Evolutionary conservation across 1,140 invertebrate species (phyloP), one percentile per base, ranked within the genome.

Genomic region (Tenebrio molitor): DNA sequence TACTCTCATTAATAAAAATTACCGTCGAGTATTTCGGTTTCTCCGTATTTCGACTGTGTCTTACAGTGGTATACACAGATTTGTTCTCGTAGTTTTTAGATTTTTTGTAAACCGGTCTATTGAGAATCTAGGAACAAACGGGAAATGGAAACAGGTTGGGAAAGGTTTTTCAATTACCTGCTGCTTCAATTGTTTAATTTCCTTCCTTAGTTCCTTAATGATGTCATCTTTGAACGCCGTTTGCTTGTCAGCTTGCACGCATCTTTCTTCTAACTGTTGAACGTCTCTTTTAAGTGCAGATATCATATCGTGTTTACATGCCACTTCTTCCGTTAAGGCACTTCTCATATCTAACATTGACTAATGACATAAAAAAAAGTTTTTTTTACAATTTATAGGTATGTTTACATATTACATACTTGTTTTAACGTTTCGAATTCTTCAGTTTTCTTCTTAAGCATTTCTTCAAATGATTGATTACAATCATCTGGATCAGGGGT

Each of bases 161-260:
- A 2, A 8, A 29, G 25, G 36, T 7, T 33, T 33, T 44, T 34
- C 14, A 68, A 23, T 69, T 74, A 80, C 79, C 74, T 79, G 75
- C 64, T 74, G 67, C 65, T 80, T 79, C 7, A 82, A 62, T 73
- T 80, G 73, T 73, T 85, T 86, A 2, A 85, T 72, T 76, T 86
- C 83, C 74, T 86, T 86, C 14, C 86, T 78, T 78, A 88, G 77
- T 74, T 87, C 83, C 73, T 84, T 86, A 62, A 88, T 88, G 46
- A 88, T 83, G 58, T 86, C 84, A 53, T 88, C 85, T 78, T 85
- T 87, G 73, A 85, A 87, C 29, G 82, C 81, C 7, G 82, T 83
- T 72, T 86, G 84, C 72, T 84, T 83, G 36, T 84, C 83, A 5
- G 83, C 81, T 63, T 84, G 80, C 46, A 79, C 69, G 63, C 82